These are phyloP conservation scores for Notoglanidium macrostoma DNA, from an alignment of 2,797 vertebrate genomes.

Conservation along the genomic window DNA sequence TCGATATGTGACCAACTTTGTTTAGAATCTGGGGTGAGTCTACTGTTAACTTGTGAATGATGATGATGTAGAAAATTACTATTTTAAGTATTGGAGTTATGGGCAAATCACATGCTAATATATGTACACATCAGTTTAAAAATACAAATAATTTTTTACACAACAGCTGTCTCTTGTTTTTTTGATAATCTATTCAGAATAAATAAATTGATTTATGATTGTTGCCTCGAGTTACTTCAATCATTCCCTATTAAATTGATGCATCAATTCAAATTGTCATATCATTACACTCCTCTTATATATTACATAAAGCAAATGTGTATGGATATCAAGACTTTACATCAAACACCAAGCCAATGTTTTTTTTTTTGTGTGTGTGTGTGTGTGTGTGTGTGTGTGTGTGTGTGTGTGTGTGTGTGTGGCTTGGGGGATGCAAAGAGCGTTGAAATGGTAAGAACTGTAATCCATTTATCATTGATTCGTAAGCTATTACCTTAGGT, in stretches of 20 bases:
- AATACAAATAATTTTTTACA: background rate
- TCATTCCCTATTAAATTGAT: background rate
- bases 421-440: background rate
- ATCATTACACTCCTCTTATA: background rate
- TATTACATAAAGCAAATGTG: background rate
- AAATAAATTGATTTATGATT: background rate
- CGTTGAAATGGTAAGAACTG: background rate
- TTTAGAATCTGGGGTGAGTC: background rate
- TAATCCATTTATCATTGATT: conserved; percentile 18
- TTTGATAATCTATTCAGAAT: background rate
- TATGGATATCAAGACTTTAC: background rate
- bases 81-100: background rate
- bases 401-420: background rate
- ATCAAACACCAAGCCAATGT: background rate
- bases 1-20: background rate
- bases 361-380: background rate
- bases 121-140: background rate
- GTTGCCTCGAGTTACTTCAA: no score
- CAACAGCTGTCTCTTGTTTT: background rate
- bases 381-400: background rate
- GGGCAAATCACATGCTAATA: background rate
- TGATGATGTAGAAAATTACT: background rate
- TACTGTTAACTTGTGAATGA: background rate
- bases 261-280: background rate
- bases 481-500: background rate